Base-by-base conservation (phyloP, 1,140 invertebrate species). In the Cheumatopsyche charites region DNA sequence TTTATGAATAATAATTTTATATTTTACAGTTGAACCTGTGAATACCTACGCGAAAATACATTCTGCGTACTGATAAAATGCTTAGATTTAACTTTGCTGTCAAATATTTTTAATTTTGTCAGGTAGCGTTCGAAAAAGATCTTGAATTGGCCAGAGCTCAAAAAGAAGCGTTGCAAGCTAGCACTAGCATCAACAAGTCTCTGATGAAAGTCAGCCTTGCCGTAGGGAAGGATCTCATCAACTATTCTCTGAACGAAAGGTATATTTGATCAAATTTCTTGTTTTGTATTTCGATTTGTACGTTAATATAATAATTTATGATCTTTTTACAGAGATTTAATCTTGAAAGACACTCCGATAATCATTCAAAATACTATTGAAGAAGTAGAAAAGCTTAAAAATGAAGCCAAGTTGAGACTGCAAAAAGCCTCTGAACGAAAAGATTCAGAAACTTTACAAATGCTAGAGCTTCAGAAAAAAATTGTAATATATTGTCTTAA, bases 71-170 rank as follows among this genome's bases (percentile, higher is more conserved):
- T n/a, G n/a, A n/a, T n/a, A n/a, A n/a, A n/a, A n/a, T n/a, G n/a
- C n/a, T n/a, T n/a, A n/a, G n/a, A n/a, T n/a, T n/a, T n/a, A n/a
- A n/a, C n/a, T 36, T 36, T 36, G 29, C 3, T 23, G 17, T 55
- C 6, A 65, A 15, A 13, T 65, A 65, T 23, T 43, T 15, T 65
- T 66, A 19, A 45, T 47, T 45, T 47, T 13, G 12, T 68, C 42
- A 75, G 73, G 63, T 67, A 23, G 15, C 26, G 13, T 75, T 65
- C 52, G 61, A 49, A n/a, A 73, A 71, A 36, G 74, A 75, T 26
- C 29, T 75, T 13, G 71, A 71, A 36, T 42, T 75, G 9, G 68
- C 67, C 5, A 55, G 52, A 11, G 63, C 62, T 52, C 74, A 73
- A 45, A 75, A 71, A 43, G 19, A 65, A 7, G 69, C 74, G 1